These are phyloP conservation scores for Anthonomus grandis DNA, from an alignment of 1,140 invertebrate genomes.

Conservation along the genomic window DNA sequence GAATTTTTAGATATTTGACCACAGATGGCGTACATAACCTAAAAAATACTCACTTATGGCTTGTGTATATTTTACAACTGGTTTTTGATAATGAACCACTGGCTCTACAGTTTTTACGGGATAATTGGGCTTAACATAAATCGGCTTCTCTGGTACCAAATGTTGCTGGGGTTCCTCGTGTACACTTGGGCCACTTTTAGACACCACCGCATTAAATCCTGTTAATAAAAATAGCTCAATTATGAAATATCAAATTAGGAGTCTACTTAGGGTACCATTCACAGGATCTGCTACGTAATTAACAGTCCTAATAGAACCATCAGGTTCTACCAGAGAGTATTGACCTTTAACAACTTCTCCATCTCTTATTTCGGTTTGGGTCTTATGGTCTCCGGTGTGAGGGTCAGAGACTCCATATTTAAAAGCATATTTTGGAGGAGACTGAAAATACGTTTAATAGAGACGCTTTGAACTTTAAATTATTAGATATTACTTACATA, in stretches of 20 bases:
- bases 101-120: slow-evolving; percentile 10
- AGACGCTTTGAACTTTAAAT: no score
- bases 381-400: slow-evolving; percentile 67
- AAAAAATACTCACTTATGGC: slow-evolving; percentile 13
- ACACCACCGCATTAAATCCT: slow-evolving; percentile 27
- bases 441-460: no score
- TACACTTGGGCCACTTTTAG: slow-evolving; percentile 22
- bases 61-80: slow-evolving; percentile 20
- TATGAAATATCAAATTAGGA: neutral
- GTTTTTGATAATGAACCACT: slow-evolving; percentile 17
- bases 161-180: slow-evolving; percentile 22
- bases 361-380: slow-evolving; percentile 63
- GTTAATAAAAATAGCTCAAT: no score
- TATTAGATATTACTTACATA: no score
- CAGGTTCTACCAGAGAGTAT: slow-evolving; percentile 74
- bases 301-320: slow-evolving; percentile 71
- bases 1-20: no score
- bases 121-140: neutral
- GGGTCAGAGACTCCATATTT: slow-evolving; percentile 70
- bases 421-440: slow-evolving; percentile 67
- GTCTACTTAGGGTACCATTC: slow-evolving; percentile 14
- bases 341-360: slow-evolving; percentile 68
- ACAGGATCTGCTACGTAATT: slow-evolving; percentile 66
- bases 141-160: slow-evolving; percentile 4
- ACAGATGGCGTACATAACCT: no score